These are phyloP conservation scores for Pseudomyrmex pallidus DNA, from an alignment of 1,140 invertebrate genomes.

Conservation along the genomic window DNA sequence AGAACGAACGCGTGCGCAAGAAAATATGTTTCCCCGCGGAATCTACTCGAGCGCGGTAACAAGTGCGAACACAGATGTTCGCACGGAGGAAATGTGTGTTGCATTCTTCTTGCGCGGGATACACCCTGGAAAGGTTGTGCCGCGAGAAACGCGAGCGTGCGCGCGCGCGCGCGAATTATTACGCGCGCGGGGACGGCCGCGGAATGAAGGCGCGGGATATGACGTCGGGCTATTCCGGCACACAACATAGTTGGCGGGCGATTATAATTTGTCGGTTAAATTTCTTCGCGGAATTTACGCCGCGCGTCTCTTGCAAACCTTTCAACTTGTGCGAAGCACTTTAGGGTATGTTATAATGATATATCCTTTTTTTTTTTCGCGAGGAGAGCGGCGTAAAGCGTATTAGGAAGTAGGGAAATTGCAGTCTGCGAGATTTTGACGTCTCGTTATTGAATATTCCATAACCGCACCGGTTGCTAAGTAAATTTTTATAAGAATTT, in stretches of 20 bases:
- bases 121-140: background rate
- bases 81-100: constrained; percentile 8
- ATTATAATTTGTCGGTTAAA: constrained; percentile 62
- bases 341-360: constrained; percentile 28
- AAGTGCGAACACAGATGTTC: constrained; percentile 49
- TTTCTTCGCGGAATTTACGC: constrained; percentile 11
- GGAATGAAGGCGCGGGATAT: constrained; percentile 67
- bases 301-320: constrained; percentile 42
- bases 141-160: constrained; percentile 11
- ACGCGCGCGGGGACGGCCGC: constrained; percentile 36
- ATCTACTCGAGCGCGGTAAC: constrained; percentile 14
- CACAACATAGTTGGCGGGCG: constrained; percentile 62
- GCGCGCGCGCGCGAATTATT: constrained; percentile 37
- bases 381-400: background rate
- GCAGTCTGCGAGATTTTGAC: background rate
- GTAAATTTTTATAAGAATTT: too few relatives aligned
- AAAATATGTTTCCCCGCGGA: background rate
- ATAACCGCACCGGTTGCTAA: background rate
- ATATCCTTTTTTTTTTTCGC: background rate
- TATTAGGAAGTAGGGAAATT: background rate
- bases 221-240: constrained; percentile 52
- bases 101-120: constrained; percentile 3
- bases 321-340: constrained; percentile 20
- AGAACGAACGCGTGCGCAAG: constrained; percentile 39
- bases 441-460: background rate